Evolutionary conservation across 2,113 vertebrate species (phyloP), one percentile per base, ranked within the genome.

Genomic region (Menura novaehollandiae): DNA sequence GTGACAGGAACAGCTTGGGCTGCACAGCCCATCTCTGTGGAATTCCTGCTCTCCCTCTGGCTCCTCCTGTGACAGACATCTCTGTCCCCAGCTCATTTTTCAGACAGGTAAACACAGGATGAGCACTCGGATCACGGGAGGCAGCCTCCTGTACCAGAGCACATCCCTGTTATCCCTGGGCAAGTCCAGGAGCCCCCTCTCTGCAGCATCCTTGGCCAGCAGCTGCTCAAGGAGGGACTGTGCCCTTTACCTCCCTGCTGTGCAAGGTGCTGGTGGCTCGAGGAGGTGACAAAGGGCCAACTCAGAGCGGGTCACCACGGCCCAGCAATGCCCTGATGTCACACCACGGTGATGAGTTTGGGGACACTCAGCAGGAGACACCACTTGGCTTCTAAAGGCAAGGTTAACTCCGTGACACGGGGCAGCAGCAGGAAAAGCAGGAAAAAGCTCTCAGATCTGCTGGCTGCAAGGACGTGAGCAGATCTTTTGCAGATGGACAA

Each of bases 381-480:
- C 10, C 27, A 1, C 62, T 19, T 3, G 66, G 75, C 93, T 39
- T 30, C 84, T 11, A 8, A 14, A 74, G 69, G 74, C 64, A 26
- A 62, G 66, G 86, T 1, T 20, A 44, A 35, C 71, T 56, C 39
- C 59, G 1, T 0, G 58, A 15, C 3, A 0, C 0, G 3, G 30
- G 62, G 75, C 39, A 37, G 66, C 44, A 28, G 30, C 3, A 22
- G 63, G 91, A 46, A n/a, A 32, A 76, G 58, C 56, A 81, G 74
- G 23, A 17, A 11, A 51, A 89, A 39, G 19, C 60, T 4, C 71
- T 28, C 0, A 0, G 28, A 9, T 37, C 55, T 89, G 59, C 51
- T 71, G 68, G 68, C 59, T 85, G 51, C 81, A 44, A 30, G 11
- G 1, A 2, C 24, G 32, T 2, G 2, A 20, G 66, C 1, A 7